Evolutionary conservation across 2,888 invertebrate species (phyloP).

Genomic region (Unio delphinus): DNA sequence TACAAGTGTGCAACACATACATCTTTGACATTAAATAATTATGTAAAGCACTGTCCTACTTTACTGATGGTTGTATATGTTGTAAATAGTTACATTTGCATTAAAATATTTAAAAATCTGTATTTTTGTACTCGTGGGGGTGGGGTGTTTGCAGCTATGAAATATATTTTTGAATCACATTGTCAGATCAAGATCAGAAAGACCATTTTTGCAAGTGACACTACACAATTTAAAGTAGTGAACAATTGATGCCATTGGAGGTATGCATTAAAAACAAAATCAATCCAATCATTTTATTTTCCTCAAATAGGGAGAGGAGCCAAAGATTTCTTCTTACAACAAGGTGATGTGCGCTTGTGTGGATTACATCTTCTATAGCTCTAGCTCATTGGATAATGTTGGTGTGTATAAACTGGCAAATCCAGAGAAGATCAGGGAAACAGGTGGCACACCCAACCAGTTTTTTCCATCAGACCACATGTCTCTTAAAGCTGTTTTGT

Average conservation of each 20-base stretch:
- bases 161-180: no score
- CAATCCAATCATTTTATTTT: background rate
- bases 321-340: constrained; percentile 53
- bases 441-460: constrained; percentile 57
- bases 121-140: no score
- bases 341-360: constrained; percentile 48
- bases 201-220: no score
- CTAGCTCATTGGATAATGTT: constrained; percentile 49
- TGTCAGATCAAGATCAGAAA: no score
- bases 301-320: constrained; percentile 59
- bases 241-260: background rate
- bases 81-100: no score
- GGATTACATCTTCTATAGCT: constrained; percentile 67
- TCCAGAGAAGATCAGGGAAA: constrained; percentile 38
- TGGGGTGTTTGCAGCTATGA: no score
- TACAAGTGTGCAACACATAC: no score
- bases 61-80: no score
- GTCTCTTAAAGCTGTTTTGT: constrained; percentile 62
- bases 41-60: no score
- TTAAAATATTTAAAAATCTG: no score
- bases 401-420: constrained; percentile 56
- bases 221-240: background rate
- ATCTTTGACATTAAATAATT: no score
- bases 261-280: background rate
- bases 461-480: constrained; percentile 69